Evolutionary conservation across 2,888 invertebrate genomes (phyloP), one percentile per base, ranked within the genome.

Genomic region (Galeopsomyia nigrocyanea): DNA sequence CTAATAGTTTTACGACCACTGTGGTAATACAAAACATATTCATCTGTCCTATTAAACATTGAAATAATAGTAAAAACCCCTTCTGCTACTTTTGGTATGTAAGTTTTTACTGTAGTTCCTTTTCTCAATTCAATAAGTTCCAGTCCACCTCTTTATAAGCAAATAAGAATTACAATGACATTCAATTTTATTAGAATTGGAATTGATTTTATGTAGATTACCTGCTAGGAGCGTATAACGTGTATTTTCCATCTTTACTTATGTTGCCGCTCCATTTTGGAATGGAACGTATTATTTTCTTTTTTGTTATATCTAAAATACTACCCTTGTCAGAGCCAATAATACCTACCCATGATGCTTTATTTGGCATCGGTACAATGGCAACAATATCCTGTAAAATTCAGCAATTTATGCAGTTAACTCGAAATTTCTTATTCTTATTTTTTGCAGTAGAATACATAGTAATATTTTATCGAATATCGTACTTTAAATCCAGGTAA

Each of bases 21-120:
- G 84, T 99, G 98, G 82, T 99, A 99, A 84, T 99, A 99, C 63
- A 98, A 90, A 2, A 98, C 98, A 81, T 99, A 98, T 81, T 96
- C 93, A 80, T 98, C 97, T 2, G 94, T 96, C 77, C 94, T 93
- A 72, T 96, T 98, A 86, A 99, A 99, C 88, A 95, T 92, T 73
- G 96, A 95, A 77, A 97, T 96, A 21, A 98, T 96, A 2, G 95
- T 96, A 86, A 98, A 98, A 0, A 99, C 98, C 0, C 99, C 99
- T 86, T 99, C 98, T 0, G 98, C 98, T 0, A 98, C 94, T 84
- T 95, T 92, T 7, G 96, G 96, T 77, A 99, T 98, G 77, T 97
- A 94, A 0, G 95, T 97, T 84, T 94, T 94, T 0, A 96, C 92
- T 0, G 94, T 94, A 61, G 93, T 91, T 0, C 98, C 98, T 80